Evolutionary conservation across 2,888 invertebrate genomes (phyloP).

Genomic region (Thera obeliscata): DNA sequence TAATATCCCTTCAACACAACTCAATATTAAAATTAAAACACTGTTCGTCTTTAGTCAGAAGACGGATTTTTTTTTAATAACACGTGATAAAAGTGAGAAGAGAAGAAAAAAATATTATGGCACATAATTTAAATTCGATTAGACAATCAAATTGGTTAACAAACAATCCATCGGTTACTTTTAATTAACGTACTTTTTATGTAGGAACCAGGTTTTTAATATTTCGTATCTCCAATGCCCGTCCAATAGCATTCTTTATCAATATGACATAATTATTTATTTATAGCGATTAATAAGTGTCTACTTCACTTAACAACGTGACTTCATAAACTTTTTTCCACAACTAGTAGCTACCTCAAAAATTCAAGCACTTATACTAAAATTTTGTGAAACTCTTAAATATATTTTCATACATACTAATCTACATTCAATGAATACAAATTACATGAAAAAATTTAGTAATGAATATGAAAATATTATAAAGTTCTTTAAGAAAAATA

Average conservation of each 20-base stretch:
- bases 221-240: not conserved
- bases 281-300: slow-evolving; percentile 15
- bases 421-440: slow-evolving; percentile 1
- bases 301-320: slow-evolving; percentile 17
- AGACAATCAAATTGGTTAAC: slow-evolving; percentile 17
- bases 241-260: slow-evolving; percentile 6
- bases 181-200: not conserved
- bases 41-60: not conserved
- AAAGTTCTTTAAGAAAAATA: not conserved
- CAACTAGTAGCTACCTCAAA: slow-evolving; percentile 20
- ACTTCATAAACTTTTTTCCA: slow-evolving; percentile 14
- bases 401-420: slow-evolving; percentile 4
- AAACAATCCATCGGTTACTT: slow-evolving; percentile 9
- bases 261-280: slow-evolving; percentile 16
- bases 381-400: not conserved
- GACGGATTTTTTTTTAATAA: not conserved
- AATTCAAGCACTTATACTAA: slow-evolving; percentile 10
- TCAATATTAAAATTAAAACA: not conserved
- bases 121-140: slow-evolving; percentile 39
- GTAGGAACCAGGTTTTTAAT: slow-evolving; percentile 7
- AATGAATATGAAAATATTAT: slow-evolving; percentile 2
- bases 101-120: slow-evolving; percentile 37
- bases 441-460: not conserved
- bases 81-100: slow-evolving; percentile 22
- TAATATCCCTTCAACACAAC: slow-evolving; percentile 34